Evolutionary conservation across 2,113 vertebrate species (phyloP), one percentile per base, ranked within the genome.

Genomic region (Jacana jacana): DNA sequence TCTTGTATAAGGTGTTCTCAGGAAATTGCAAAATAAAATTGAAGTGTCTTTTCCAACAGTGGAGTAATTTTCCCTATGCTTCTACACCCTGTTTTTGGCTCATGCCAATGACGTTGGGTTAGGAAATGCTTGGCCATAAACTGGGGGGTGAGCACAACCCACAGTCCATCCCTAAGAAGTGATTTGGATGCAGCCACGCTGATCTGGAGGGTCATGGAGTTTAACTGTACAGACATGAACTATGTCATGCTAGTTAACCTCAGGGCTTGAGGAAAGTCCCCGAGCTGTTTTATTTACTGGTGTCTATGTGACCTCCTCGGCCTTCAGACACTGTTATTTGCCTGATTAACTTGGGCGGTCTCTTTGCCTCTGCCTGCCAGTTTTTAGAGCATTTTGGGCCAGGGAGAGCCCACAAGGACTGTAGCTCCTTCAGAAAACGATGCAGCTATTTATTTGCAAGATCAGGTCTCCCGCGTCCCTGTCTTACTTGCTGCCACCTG

Each of bases 121-220:
- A 81, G 57, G 68, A 86, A 87, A 75, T 18, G 33, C 63, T 13
- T 65, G 70, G 48, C 49, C 37, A 77, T n/a, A 65, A 82, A 39
- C 7, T 37, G 37, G 8, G 31, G n/a, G 28, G 18, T 35, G 63
- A 86, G 51, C 11, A 69, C 5, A 31, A 0, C 4, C 6, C 20
- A 31, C 0, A 2, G 76, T 33, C 60, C 60, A 61, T 5, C 10
- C 68, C 65, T 33, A 30, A 19, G n/a, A 60, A 91, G 19, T 3
- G 0, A 61, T 52, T 9, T 51, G 69, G 42, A 71, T 61, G 78
- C 52, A 76, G 61, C 17, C 24, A 64, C 0, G 0, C 2, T 17
- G 86, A 51, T 66, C 25, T 61, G 69, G 39, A 79, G 11, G 39
- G 14, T 78, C 33, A n/a, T 23, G 39, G 61, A 64, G 28, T 91